Evolutionary conservation across 2,113 vertebrate genomes (phyloP), one percentile per base, ranked within the genome.

Genomic region (Centropus unirufus): DNA sequence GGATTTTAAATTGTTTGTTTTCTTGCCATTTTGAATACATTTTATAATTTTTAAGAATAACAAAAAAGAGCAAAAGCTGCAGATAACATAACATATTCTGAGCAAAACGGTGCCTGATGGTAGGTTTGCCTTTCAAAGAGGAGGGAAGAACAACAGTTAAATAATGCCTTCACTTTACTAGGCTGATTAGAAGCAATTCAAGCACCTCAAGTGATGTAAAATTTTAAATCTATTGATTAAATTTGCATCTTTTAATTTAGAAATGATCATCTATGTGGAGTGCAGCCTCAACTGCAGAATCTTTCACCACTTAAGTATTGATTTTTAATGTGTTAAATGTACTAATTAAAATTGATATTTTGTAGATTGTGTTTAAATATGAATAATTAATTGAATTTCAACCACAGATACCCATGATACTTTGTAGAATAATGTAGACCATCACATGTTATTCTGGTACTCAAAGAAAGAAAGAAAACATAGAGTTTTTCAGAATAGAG

Each of bases 241-340:
- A 97, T 97, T 97, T 97, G 95, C 97, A 97, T 97, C 84, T 90
- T 76, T 91, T 94, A 92, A 91, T 96, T 96, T 95, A 95, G 84
- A 96, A 96, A 96, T 83, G 12, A 90, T 96, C 52, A 87, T 90
- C 92, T 76, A 62, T 82, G 62, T 78, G 55, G 58, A 95, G 90
- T 91, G 29, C 80, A 96, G 47, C 83, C 70, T 75, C 96, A 97
- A 93, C 80, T 83, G 70, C 77, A 97, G 80, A 96, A 91, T 90
- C 12, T 93, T 87, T 89, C 78, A 23, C 59, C 73, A 13, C 80
- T 87, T 67, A 76, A 88, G 85, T 81, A 94, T 96, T 93, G 85
- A 92, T 92, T 93, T 95, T 92, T 94, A 91, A 75, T 95, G 89
- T 82, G 73, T 90, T 76, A 95, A 83, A 93, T 57, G 51, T 58